Evolutionary conservation across 2,797 vertebrate genomes (phyloP).

Genomic region (Alosa sapidissima): DNA sequence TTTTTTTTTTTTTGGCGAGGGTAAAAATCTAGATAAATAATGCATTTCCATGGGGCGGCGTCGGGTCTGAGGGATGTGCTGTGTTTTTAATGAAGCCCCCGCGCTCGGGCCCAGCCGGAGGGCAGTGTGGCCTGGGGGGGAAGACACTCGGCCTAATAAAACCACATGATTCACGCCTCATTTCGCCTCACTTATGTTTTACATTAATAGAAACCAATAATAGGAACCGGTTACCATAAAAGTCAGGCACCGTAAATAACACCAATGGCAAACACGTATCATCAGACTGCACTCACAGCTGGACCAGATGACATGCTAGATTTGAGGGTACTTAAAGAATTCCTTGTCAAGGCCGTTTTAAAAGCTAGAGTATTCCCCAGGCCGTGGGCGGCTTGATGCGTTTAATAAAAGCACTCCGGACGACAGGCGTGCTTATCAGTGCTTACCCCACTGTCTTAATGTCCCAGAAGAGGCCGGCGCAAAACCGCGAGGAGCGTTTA

Average conservation of each 20-base stretch:
- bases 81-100: constrained; percentile 78
- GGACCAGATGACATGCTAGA: constrained; percentile 76
- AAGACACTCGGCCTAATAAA: constrained; percentile 86
- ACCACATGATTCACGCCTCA: constrained; percentile 90
- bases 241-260: constrained; percentile 92
- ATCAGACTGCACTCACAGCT: constrained; percentile 84
- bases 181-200: constrained; percentile 96
- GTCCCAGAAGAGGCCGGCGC: constrained; percentile 35
- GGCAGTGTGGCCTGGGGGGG: constrained; percentile 69
- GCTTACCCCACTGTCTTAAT: constrained; percentile 48
- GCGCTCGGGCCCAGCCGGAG: constrained; percentile 62
- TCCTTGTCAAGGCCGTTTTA: constrained; percentile 40
- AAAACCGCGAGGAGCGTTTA: constrained; percentile 52
- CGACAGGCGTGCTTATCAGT: constrained; percentile 50
- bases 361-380: background rate
- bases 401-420: constrained; percentile 46
- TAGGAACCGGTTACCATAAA: constrained; percentile 92
- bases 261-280: constrained; percentile 90
- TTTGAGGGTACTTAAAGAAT: constrained; percentile 80
- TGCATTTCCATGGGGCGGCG: constrained; percentile 56
- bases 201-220: constrained; percentile 96
- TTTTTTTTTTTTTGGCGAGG: constrained; percentile 27
- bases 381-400: constrained; percentile 36
- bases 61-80: constrained; percentile 69
- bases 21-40: constrained; percentile 61